Evolutionary conservation across 2,113 vertebrate species (phyloP).

Genomic region (Pithys albifrons): DNA sequence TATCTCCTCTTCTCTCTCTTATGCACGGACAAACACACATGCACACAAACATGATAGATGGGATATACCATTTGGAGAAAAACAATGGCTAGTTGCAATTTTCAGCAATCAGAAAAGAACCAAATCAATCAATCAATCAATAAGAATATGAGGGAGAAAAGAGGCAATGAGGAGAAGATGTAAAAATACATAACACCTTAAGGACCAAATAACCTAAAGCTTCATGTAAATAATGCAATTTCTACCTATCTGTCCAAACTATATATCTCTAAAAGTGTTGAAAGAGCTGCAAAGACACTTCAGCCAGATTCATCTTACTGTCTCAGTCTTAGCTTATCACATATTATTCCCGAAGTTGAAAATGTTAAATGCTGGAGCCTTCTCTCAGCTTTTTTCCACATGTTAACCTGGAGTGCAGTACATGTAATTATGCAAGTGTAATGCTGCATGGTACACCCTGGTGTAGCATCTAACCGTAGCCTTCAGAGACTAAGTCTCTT

Average conservation of each 20-base stretch:
- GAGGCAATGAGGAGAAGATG: not conserved
- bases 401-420: not conserved
- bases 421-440: not conserved
- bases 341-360: not conserved
- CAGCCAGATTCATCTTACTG: not conserved
- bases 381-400: not conserved
- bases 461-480: not conserved
- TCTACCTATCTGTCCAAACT: not conserved
- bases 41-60: not conserved
- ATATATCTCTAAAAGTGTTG: not conserved
- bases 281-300: not conserved
- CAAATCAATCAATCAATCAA: too few species aligned
- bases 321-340: not conserved
- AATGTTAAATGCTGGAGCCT: not conserved
- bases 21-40: not conserved
- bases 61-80: not conserved
- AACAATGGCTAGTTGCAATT: not conserved
- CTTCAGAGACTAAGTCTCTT: not conserved
- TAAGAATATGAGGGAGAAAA: not conserved
- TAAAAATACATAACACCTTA: not conserved
- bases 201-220: not conserved
- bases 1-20: constrained; percentile 20
- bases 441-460: not conserved
- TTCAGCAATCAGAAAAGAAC: not conserved
- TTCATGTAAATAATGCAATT: not conserved